Conservation (phyloP, 2,888 invertebrate species). For the Eristalis tenax region DNA sequence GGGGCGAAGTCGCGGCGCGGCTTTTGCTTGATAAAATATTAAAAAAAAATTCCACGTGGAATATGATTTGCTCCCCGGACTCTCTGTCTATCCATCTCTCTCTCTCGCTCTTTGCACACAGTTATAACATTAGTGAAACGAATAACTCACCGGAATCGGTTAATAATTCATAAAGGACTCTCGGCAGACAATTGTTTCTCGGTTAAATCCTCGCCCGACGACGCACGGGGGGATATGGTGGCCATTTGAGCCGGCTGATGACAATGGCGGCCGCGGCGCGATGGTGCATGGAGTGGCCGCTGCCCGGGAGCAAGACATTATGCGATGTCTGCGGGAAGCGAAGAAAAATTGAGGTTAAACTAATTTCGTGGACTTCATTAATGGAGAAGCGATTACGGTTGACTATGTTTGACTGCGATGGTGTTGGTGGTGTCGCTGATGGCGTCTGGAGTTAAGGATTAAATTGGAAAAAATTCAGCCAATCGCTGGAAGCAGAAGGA, state of each 20-base stretch:
- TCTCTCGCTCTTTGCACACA: background rate
- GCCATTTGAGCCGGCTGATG: conserved; percentile 9
- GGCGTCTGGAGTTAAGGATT: background rate
- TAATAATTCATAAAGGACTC: conserved; percentile 55
- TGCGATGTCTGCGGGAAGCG: background rate
- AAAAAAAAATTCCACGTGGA: conserved; percentile 31
- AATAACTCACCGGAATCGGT: conserved; percentile 53
- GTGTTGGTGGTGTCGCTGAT: background rate
- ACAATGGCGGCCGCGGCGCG: background rate
- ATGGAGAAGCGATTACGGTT: conserved; percentile 35
- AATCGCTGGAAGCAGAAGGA: background rate
- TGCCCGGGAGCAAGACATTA: background rate
- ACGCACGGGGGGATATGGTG: background rate
- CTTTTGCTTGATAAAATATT: conserved; percentile 34
- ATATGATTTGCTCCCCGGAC: background rate
- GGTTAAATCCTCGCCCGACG: background rate
- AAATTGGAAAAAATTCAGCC: background rate
- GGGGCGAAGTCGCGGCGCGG: no score
- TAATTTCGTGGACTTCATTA: conserved; percentile 54
- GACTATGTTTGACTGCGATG: conserved; percentile 9
- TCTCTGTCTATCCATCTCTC: no score
- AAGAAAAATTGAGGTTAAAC: conserved; percentile 41
- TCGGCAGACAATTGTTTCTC: conserved; percentile 40
- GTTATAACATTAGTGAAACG: conserved; percentile 2
- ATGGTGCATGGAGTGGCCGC: background rate